phyloP scores from a whole-genome alignment of 2,797 vertebrate genomes.

The Threskiornis aethiopicus region DNA sequence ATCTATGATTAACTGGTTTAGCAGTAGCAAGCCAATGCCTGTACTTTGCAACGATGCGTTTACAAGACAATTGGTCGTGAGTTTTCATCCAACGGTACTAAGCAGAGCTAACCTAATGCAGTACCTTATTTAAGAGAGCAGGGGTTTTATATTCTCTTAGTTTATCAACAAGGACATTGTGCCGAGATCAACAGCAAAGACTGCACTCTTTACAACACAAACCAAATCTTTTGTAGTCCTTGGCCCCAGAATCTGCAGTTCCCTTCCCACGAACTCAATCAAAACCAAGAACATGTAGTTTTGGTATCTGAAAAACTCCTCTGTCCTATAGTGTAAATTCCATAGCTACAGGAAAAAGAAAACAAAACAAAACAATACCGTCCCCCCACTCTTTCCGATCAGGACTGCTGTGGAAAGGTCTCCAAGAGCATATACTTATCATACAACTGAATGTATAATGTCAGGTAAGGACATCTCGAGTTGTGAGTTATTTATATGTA shows the following conservation, averaged over 20 bases:
- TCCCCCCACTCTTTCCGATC: neutral
- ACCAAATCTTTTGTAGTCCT: neutral
- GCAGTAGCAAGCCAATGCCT: neutral
- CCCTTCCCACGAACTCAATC: neutral
- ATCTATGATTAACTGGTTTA: neutral
- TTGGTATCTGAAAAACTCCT: neutral
- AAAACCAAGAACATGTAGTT: neutral
- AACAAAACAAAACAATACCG: rapidly evolving
- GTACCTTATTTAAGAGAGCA: neutral
- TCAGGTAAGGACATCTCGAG: neutral
- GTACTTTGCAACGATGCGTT: neutral
- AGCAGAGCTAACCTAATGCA: neutral
- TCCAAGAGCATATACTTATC: neutral
- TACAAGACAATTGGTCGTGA: neutral
- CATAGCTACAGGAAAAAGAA: neutral
- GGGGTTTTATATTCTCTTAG: neutral
- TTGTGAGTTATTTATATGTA: neutral
- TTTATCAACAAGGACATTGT: neutral
- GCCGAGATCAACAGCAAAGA: neutral
- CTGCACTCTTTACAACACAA: neutral
- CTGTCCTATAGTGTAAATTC: neutral
- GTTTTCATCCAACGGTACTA: neutral
- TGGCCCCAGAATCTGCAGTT: neutral
- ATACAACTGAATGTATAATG: neutral
- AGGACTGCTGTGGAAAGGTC: neutral